Evolutionary conservation across 2,113 vertebrate species (phyloP), one percentile per base, ranked within the genome.

Genomic region (Atractosteus spatula): DNA sequence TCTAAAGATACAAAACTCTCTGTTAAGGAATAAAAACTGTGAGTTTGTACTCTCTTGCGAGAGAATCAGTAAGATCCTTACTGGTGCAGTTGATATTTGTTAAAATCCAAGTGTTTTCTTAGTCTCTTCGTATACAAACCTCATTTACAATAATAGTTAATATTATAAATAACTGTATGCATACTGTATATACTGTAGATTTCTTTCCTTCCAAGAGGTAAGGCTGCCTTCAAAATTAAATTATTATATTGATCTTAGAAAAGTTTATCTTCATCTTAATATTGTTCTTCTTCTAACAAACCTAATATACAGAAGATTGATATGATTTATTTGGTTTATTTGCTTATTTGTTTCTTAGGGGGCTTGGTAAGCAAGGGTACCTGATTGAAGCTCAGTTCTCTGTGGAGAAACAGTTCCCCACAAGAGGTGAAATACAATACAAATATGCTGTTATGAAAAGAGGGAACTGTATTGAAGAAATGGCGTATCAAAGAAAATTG

Each of bases 371-470:
- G 0, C 41, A 6, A n/a, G 80, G 76, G 0, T 84, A 47, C 71
- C 68, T 89, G 55, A 70, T 86, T 2, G 86, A 91, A 66, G 87
- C 86, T 5, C 66, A 3, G 1, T 29, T 86, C 16, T 73, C 41
- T 0, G 0, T 87, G n/a, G 65, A 80, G 57, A 61, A 2, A 0
- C 0, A 7, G 6, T 14, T 17, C 29, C 13, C 4, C 0, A 79
- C 79, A 70, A 83, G 76, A 0, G 0, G 0, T 0, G 0, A 0
- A 1, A 6, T 76, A 1, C 0, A 0, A 0, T 90, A 90, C 5
- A 0, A 0, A 0, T 90, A 83, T 51, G 69, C 41, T 61, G 82
- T 90, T 0, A 69, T 71, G 3, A 75, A 88, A 11, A 62, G n/a
- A 42, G 0, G 6, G 0, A 86, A 80, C 7, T 0, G 2, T 8